A percentile compares a stretch with the other conserved stretches of the same genome.
Evolutionary conservation across 2,797 vertebrate genomes (phyloP).

Genomic region (Chelmon rostratus): DNA sequence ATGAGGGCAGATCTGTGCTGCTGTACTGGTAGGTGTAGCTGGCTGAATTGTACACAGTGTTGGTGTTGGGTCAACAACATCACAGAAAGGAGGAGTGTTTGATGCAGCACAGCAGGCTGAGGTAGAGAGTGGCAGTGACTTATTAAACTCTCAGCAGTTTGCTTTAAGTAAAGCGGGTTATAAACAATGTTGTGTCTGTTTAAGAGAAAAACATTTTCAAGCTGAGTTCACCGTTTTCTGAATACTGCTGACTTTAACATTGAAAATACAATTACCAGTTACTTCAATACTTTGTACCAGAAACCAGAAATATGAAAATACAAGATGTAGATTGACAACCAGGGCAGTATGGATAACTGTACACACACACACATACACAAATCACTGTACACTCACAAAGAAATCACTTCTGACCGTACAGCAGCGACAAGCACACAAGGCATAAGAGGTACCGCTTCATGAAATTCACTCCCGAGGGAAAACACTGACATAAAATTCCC

Average conservation of each 20-base stretch:
- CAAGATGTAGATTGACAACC: constrained; percentile 27
- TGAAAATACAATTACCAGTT: constrained; percentile 21
- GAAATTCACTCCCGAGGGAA: constrained; percentile 30
- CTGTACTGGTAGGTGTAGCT: constrained; percentile 4
- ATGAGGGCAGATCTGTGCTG: constrained; percentile 10
- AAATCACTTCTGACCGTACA: constrained; percentile 47
- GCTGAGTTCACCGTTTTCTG: not conserved
- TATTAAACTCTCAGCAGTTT: constrained; percentile 1
- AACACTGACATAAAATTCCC: constrained; percentile 17
- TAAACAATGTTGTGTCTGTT: not conserved
- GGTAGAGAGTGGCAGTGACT: constrained; percentile 60
- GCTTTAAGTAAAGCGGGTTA: not conserved
- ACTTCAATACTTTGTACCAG: constrained; percentile 23
- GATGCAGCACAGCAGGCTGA: constrained; percentile 59
- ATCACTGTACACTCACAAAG: constrained; percentile 25
- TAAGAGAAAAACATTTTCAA: not conserved
- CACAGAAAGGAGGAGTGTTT: not conserved
- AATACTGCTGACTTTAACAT: constrained; percentile 36
- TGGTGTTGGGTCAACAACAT: not conserved
- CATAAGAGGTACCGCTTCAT: constrained; percentile 48
- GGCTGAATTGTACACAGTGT: constrained; percentile 1
- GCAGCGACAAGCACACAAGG: constrained; percentile 62
- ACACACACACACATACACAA: constrained; percentile 8
- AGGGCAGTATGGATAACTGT: constrained; percentile 5
- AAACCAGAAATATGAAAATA: constrained; percentile 24